These are phyloP conservation scores for Plagodis pulveraria DNA, from an alignment of 2,888 invertebrate genomes.

Conservation along the genomic window DNA sequence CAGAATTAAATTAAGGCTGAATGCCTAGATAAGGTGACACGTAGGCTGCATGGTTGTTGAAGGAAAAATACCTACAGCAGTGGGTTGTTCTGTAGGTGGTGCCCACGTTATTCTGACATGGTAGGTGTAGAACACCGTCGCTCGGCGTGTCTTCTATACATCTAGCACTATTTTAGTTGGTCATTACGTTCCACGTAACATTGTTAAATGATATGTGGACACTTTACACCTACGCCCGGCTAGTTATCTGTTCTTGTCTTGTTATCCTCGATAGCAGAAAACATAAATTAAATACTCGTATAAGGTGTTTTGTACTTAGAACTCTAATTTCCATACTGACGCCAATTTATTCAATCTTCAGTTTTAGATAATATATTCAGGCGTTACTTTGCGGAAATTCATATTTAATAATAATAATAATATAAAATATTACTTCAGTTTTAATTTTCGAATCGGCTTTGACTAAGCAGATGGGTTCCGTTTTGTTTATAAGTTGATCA, in stretches of 20 bases:
- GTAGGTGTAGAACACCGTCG: constrained; percentile 71
- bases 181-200: constrained; percentile 39
- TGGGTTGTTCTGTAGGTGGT: constrained; percentile 78
- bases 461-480: constrained; percentile 44
- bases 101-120: constrained; percentile 74
- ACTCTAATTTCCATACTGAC: constrained; percentile 11
- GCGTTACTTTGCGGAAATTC: too few relatives aligned
- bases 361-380: neutral
- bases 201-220: constrained; percentile 25
- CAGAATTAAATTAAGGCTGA: constrained; percentile 51
- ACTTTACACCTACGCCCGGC: constrained; percentile 14
- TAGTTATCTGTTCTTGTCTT: constrained; percentile 17
- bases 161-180: constrained; percentile 40
- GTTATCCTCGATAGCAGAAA: constrained; percentile 18
- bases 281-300: constrained; percentile 18
- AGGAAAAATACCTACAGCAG: constrained; percentile 64
- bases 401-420: too few relatives aligned
- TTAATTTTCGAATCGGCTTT: constrained; percentile 22
- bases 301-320: constrained; percentile 8
- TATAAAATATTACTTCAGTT: too few relatives aligned
- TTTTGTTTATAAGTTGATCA: constrained; percentile 52
- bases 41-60: constrained; percentile 65
- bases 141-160: constrained; percentile 59
- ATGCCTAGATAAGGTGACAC: constrained; percentile 64
- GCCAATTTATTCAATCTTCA: constrained; percentile 19